Evolutionary conservation across 2,113 vertebrate genomes (phyloP).

Genomic region (Crocuta crocuta): DNA sequence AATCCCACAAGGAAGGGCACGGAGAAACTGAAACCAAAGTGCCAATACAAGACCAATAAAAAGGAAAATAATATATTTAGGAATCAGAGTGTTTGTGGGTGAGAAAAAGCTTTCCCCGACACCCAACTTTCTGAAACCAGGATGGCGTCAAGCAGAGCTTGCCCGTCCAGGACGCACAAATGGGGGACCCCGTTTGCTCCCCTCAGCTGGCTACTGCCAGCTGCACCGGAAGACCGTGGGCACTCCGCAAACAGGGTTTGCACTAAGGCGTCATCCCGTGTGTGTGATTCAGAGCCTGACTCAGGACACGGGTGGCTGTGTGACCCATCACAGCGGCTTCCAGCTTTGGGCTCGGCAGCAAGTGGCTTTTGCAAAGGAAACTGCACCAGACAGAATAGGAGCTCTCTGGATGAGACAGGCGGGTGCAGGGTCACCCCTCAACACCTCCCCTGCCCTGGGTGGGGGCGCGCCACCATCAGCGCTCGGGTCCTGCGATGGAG

Average conservation of each 20-base stretch:
- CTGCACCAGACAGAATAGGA: not conserved
- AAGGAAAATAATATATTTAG: not conserved
- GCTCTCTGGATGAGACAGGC: not conserved
- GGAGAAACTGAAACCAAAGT: not conserved
- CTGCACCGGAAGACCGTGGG: not conserved
- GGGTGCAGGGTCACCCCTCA: not conserved
- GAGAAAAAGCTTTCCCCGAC: not conserved
- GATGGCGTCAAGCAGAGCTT: not conserved
- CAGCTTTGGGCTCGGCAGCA: not conserved
- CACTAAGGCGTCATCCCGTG: fast-evolving
- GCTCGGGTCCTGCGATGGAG: fast-evolving
- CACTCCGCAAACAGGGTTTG: no score
- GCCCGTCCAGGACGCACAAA: not conserved
- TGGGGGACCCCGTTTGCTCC: not conserved
- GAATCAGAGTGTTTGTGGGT: fast-evolving
- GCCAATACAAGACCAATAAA: not conserved
- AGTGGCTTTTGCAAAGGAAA: not conserved
- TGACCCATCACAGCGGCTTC: no score
- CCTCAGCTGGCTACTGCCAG: not conserved
- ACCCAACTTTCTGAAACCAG: not conserved
- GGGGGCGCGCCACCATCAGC: no score
- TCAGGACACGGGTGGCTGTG: fast-evolving
- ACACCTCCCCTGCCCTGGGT: not conserved
- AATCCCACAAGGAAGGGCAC: not conserved
- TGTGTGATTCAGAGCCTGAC: not conserved